Evolutionary conservation across 2,888 invertebrate species (phyloP), one percentile per base, ranked within the genome.

Genomic region (Endomychus coccineus): DNA sequence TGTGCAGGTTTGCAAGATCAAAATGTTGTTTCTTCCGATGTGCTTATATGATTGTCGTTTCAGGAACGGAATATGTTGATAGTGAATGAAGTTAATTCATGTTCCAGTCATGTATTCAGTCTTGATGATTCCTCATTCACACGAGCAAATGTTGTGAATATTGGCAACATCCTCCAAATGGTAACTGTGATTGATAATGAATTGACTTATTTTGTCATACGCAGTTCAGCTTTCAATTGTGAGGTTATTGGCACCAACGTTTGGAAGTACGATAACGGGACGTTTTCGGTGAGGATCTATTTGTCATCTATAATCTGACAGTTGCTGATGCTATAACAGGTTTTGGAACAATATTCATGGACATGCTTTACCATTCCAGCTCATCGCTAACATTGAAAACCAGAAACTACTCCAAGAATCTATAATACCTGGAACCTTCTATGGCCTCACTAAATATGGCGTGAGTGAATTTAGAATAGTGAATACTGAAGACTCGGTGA

Each of bases 141-240:
- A 1, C 69, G 67, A 28, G 43, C 63, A 1, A 51, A 46, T 5
- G 42, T 56, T 22, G 53, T 68, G 7, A 50, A 66, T 38, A 70
- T 71, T 16, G 77, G 76, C 2, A 50, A 52, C 9, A 54, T 76
- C 2, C 58, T 64, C 16, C 64, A 70, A 50, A 67, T 69, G 51
- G 51, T 68, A 3, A 52, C 64, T 1, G 59, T 71, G 1, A 45
- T 44, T 12, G 51, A 57, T 32, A 47, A 57, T 1, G 43, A 55
- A 4, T 42, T 54, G 1, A 44, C 67, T 25, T 71, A 64, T 42
- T 54, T 71, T 9, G 53, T 69, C 4, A 60, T 62, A 2, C 51
- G 58, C 13, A 58, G 58, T 2, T 45, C 49, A 6, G 25, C 27
- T 7, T 6, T 23, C 0, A 42, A 30, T 7, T 69, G 69, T 46